These are phyloP conservation scores for Microcebus griseorufus DNA, from an alignment of 2,113 vertebrate species.

Conservation along the genomic window DNA sequence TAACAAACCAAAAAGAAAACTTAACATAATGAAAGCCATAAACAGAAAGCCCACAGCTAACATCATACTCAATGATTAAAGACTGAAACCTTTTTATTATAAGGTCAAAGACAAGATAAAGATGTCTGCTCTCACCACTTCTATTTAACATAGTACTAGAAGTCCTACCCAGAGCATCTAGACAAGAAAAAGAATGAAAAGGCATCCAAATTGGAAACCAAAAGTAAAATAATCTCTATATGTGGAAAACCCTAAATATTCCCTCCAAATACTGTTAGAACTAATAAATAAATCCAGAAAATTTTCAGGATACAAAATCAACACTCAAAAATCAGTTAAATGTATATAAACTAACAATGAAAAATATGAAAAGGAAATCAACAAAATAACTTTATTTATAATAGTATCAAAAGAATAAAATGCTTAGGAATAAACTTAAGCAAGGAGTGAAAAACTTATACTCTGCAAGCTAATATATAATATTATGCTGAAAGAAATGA, in stretches of 20 bases:
- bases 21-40: background rate
- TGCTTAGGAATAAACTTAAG: background rate
- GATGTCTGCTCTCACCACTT: background rate
- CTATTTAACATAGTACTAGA: background rate
- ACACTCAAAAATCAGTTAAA: background rate
- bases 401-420: background rate
- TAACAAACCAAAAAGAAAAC: background rate
- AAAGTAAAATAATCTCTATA: background rate
- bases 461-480: background rate
- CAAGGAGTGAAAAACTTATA: background rate
- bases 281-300: background rate
- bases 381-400: background rate
- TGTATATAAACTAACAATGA: background rate
- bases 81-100: background rate
- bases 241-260: background rate
- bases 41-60: background rate
- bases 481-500: background rate
- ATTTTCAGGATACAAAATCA: background rate
- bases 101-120: background rate
- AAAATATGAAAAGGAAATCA: background rate
- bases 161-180: background rate
- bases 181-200: background rate
- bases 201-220: background rate
- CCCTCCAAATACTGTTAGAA: background rate
- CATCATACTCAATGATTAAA: background rate